A percentile compares a stretch with the other conserved stretches of the same genome.
Evolutionary conservation across 1,140 invertebrate genomes (phyloP).

Genomic region (Sweltsa coloradensis): DNA sequence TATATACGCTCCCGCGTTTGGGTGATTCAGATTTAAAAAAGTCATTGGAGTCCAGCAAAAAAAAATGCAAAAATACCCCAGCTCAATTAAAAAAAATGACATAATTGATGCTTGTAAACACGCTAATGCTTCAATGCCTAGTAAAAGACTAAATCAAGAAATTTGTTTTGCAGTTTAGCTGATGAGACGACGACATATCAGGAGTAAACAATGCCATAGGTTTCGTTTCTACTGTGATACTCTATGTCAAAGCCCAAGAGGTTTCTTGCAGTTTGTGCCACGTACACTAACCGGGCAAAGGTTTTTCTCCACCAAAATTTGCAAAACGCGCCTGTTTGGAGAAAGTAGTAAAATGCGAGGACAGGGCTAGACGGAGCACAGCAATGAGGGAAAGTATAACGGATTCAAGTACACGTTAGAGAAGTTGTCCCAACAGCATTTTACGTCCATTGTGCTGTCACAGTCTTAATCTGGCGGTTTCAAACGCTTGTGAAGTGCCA

Average conservation of each 20-base stretch:
- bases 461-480: slow-evolving; percentile 22
- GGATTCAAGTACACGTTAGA: slow-evolving; percentile 23
- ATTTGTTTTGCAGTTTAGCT: slow-evolving; percentile 18
- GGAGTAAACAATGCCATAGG: slow-evolving; percentile 21
- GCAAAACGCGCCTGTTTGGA: too few species aligned
- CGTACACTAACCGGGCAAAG: too few species aligned
- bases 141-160: slow-evolving; percentile 17
- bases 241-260: slow-evolving; percentile 21
- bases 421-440: slow-evolving; percentile 19
- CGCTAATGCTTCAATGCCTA: slow-evolving; percentile 16
- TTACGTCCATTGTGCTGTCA: slow-evolving; percentile 24
- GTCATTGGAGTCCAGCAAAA: slow-evolving; percentile 11
- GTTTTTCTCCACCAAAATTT: too few species aligned
- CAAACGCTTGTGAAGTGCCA: slow-evolving; percentile 6
- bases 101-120: slow-evolving; percentile 18
- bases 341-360: too few species aligned
- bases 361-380: slow-evolving; percentile 23
- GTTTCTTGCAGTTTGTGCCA: slow-evolving; percentile 14
- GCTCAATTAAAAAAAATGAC: slow-evolving; percentile 21
- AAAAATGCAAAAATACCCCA: slow-evolving; percentile 20
- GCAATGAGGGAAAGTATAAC: slow-evolving; percentile 22
- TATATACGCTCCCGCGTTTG: slow-evolving; percentile 1
- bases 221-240: slow-evolving; percentile 17
- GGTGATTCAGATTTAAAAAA: slow-evolving; percentile 17
- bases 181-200: slow-evolving; percentile 22